phyloP scores from a whole-genome alignment of 2,888 invertebrate species.

The Eutolmus rufibarbis region DNA sequence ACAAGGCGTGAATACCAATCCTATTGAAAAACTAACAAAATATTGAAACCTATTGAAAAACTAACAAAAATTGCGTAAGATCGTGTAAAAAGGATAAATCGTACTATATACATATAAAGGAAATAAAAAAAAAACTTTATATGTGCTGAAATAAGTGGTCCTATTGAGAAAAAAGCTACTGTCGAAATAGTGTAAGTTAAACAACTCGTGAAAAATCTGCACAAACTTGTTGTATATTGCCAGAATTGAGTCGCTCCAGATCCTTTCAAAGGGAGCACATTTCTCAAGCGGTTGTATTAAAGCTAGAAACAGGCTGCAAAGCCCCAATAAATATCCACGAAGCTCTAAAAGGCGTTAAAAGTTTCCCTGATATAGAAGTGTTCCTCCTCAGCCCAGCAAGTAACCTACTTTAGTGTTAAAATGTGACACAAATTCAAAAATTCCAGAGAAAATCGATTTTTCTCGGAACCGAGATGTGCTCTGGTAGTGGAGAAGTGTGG shows the following conservation, averaged over 20 bases:
- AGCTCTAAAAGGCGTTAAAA: neutral
- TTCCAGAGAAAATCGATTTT: slow-evolving; percentile 26
- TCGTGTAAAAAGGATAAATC: no score
- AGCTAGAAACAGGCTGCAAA: neutral
- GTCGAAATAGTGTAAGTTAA: neutral
- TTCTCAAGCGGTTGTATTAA: neutral
- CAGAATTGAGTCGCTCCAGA: neutral
- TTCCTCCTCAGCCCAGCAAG: neutral
- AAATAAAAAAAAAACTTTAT: no score
- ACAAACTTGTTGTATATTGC: neutral
- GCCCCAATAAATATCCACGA: neutral
- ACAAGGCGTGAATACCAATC: no score
- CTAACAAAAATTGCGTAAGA: no score
- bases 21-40: no score
- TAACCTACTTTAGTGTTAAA: slow-evolving; percentile 11
- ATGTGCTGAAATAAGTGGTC: no score
- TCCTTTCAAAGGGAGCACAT: neutral
- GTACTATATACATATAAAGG: no score
- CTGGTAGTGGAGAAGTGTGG: neutral
- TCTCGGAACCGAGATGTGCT: neutral
- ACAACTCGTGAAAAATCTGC: neutral
- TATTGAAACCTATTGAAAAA: no score
- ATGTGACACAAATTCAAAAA: slow-evolving; percentile 30
- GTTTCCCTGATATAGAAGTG: neutral
- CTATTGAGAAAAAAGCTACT: neutral